Conservation (phyloP, 1,140 invertebrate genomes). For the Bombus sibiricus region DNA sequence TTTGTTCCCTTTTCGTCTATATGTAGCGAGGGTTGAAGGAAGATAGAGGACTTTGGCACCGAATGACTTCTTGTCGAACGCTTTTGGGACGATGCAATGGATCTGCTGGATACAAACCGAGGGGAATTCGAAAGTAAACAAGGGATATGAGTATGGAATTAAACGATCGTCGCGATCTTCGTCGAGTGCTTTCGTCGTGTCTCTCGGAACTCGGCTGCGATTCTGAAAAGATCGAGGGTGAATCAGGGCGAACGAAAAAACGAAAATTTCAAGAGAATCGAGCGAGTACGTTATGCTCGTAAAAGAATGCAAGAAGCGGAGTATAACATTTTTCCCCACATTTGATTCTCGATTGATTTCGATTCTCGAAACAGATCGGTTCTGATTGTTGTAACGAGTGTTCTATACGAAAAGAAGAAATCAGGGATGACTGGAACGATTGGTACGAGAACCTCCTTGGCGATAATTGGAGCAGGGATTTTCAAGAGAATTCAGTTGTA, state of each 20-base stretch:
- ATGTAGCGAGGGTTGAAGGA: too few relatives aligned
- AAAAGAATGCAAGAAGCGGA: too few relatives aligned
- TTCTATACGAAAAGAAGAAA: neutral
- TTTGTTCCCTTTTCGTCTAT: conserved; percentile 27
- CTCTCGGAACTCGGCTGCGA: too few relatives aligned
- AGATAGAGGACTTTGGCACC: neutral
- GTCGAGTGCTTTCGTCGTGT: neutral
- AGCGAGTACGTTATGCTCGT: too few relatives aligned
- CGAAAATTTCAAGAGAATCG: neutral
- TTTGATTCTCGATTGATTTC: too few relatives aligned
- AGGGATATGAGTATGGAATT: neutral
- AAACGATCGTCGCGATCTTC: neutral
- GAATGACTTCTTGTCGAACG: neutral
- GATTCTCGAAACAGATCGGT: too few relatives aligned
- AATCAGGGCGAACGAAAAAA: neutral
- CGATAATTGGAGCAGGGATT: neutral
- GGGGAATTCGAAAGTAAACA: conserved; percentile 24
- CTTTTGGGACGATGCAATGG: neutral
- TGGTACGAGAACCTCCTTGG: neutral
- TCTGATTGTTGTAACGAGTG: too few relatives aligned
- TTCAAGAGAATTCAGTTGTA: neutral
- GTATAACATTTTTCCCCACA: too few relatives aligned
- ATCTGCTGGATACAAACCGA: neutral
- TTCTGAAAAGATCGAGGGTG: neutral
- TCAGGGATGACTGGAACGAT: neutral